phyloP scores from a whole-genome alignment of 2,888 invertebrate genomes.

The Gastrophysa polygoni region DNA sequence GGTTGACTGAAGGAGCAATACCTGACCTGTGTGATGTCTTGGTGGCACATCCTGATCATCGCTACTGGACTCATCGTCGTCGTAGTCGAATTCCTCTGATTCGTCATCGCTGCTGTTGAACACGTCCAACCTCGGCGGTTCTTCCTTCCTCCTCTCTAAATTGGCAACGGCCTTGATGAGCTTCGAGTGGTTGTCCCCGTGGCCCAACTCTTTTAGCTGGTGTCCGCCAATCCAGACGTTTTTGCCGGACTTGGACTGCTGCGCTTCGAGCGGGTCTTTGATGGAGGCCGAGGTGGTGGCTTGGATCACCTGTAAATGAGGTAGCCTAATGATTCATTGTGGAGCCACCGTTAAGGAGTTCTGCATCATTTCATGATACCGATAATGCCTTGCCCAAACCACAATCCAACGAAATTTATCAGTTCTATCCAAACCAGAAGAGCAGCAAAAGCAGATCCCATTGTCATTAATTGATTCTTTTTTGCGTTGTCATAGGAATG shows the following conservation, averaged over 20 bases:
- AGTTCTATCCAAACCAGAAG: no score
- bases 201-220: slow-evolving; percentile 62
- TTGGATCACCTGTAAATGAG: slow-evolving; percentile 10
- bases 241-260: slow-evolving; percentile 58
- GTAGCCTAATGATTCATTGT: no score
- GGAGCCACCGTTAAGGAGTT: no score
- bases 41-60: slow-evolving; percentile 61
- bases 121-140: slow-evolving; percentile 57
- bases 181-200: slow-evolving; percentile 66
- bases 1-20: no score
- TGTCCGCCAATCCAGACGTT: slow-evolving; percentile 69
- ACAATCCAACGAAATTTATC: no score
- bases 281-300: slow-evolving; percentile 33
- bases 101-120: slow-evolving; percentile 51
- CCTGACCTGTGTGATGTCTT: slow-evolving; percentile 62
- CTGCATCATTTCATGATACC: no score
- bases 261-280: slow-evolving; percentile 43
- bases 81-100: slow-evolving; percentile 44
- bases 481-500: no score
- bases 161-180: slow-evolving; percentile 70
- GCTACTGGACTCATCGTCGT: slow-evolving; percentile 52
- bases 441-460: no score
- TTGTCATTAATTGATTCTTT: no score
- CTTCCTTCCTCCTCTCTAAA: slow-evolving; percentile 65
- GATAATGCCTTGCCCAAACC: no score